These are phyloP conservation scores for Thamnophis sirtalis DNA, from an alignment of 2,113 vertebrate species.

Conservation along the genomic window DNA sequence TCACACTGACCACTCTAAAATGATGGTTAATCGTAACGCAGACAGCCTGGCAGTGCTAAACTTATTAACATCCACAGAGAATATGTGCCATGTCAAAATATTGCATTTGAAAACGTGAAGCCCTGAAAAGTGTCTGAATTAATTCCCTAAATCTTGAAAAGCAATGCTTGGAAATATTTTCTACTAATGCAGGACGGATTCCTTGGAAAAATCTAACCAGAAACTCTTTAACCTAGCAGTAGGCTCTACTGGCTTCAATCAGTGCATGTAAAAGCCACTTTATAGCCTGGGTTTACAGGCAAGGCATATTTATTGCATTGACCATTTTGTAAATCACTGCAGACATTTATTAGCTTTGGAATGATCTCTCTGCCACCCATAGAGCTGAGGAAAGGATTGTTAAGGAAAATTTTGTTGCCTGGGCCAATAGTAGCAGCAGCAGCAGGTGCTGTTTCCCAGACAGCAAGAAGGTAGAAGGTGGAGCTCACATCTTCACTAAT, in stretches of 20 bases:
- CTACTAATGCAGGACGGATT: neutral
- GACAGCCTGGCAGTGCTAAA: neutral
- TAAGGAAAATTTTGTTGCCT: constrained; percentile 34
- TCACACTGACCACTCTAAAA: neutral
- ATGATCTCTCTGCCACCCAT: neutral
- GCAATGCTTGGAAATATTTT: neutral
- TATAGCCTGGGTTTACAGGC: constrained; percentile 11
- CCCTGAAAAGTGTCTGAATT: neutral
- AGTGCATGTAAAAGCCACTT: neutral
- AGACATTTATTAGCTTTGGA: constrained; percentile 29
- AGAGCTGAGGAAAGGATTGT: constrained; percentile 15
- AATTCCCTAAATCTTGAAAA: neutral
- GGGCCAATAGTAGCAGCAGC: constrained; percentile 14
- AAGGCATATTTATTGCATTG: constrained; percentile 20
- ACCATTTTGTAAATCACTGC: constrained; percentile 30
- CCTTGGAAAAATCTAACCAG: constrained; percentile 16
- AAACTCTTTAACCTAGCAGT: neutral
- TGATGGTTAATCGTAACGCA: neutral
- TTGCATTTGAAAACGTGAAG: neutral
- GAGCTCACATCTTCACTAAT: neutral
- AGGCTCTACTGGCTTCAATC: neutral
- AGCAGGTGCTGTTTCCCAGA: constrained; percentile 11
- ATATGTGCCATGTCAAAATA: no score
- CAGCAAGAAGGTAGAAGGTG: neutral
- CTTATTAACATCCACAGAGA: neutral